Evolutionary conservation across 2,797 vertebrate genomes (phyloP).

Genomic region (Anableps anableps): DNA sequence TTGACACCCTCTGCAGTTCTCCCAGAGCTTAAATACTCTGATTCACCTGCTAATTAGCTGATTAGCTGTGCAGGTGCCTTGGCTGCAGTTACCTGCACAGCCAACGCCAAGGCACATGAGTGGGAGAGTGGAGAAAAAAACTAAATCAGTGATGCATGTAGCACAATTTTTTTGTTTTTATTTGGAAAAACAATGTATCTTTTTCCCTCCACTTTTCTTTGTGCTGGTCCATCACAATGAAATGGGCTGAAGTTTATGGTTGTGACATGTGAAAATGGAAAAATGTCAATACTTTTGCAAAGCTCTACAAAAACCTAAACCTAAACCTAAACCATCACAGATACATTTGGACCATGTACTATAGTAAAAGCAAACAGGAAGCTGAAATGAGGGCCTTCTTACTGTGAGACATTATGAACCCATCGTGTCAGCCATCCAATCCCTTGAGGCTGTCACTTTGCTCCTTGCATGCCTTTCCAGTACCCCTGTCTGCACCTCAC

Average conservation of each 20-base stretch:
- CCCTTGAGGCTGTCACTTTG: conserved; percentile 8
- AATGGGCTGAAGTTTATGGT: background rate
- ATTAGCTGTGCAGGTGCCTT: too few species aligned
- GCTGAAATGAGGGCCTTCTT: conserved; percentile 13
- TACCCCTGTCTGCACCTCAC: conserved; percentile 12
- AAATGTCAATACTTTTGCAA: background rate
- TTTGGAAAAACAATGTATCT: background rate
- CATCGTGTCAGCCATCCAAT: background rate
- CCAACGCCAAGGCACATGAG: too few species aligned
- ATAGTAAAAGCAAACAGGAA: conserved; percentile 11
- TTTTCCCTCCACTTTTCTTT: background rate
- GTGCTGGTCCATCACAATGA: background rate
- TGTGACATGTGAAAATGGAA: background rate
- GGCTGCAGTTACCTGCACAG: too few species aligned
- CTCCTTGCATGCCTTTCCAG: conserved; percentile 10
- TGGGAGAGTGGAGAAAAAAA: too few species aligned
- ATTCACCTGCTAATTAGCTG: too few species aligned
- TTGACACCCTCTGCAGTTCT: too few species aligned
- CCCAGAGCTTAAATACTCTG: too few species aligned
- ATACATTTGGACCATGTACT: conserved; percentile 12
- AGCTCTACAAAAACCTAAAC: background rate
- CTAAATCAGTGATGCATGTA: too few species aligned
- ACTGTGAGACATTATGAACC: conserved; percentile 22
- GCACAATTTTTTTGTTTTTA: background rate
- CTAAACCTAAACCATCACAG: background rate